These are phyloP conservation scores for Connochaetes taurinus DNA, from an alignment of 2,113 vertebrate species.

Conservation along the genomic window DNA sequence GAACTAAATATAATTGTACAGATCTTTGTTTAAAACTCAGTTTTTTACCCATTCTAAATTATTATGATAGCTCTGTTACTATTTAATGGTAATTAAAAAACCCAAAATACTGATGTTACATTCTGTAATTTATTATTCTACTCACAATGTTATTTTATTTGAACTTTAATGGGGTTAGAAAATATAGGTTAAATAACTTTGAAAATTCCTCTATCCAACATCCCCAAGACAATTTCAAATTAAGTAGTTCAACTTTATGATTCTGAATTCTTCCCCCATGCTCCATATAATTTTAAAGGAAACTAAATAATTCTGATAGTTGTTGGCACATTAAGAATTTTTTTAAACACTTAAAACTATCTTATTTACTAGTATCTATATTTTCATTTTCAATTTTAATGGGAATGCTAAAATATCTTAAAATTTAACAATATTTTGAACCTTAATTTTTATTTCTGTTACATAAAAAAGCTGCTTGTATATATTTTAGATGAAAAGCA, in stretches of 20 bases:
- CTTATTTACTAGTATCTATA: not conserved
- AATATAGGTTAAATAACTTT: slow-evolving; percentile 10
- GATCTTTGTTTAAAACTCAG: slow-evolving; percentile 8
- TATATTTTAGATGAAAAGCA: not conserved
- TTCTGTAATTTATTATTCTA: not conserved
- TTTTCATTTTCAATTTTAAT: slow-evolving; percentile 27
- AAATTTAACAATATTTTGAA: slow-evolving; percentile 26
- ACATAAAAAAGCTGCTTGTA: not conserved
- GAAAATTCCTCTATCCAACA: not conserved
- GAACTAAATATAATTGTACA: slow-evolving; percentile 12
- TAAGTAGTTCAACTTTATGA: slow-evolving; percentile 18
- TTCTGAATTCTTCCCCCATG: slow-evolving; percentile 30
- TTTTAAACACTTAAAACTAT: not conserved
- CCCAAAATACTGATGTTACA: not conserved
- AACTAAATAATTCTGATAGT: slow-evolving; percentile 25
- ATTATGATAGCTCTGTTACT: not conserved
- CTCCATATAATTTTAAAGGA: slow-evolving; percentile 16
- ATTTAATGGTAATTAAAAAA: slow-evolving; percentile 1
- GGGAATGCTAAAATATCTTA: not conserved
- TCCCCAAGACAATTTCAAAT: not conserved
- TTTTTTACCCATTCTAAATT: not conserved
- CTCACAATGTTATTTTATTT: not conserved
- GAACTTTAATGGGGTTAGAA: slow-evolving; percentile 20
- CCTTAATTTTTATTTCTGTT: slow-evolving; percentile 27
- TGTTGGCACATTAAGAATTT: not conserved